Evolutionary conservation across 2,113 vertebrate genomes (phyloP).

Genomic region (Myrmophylax atrothorax): DNA sequence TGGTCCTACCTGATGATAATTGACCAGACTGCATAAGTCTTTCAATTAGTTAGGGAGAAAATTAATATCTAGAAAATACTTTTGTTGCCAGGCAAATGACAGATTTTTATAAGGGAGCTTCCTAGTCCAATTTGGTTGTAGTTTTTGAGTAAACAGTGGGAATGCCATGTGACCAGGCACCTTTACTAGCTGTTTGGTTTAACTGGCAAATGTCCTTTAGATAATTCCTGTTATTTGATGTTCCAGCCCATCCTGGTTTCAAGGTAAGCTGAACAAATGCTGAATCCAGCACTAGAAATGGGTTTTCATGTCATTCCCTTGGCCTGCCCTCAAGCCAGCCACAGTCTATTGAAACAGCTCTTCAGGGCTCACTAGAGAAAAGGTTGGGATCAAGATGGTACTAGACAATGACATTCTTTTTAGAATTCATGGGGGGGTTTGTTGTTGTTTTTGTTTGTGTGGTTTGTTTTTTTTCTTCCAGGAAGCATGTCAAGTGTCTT

Average conservation of each 20-base stretch:
- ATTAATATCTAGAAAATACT: neutral
- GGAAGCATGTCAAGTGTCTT: neutral
- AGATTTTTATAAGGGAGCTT: neutral
- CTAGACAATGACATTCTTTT: neutral
- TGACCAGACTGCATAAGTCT: neutral
- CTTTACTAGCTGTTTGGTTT: neutral
- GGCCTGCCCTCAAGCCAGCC: neutral
- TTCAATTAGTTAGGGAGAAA: neutral
- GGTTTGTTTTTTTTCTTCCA: neutral
- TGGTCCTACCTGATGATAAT: neutral
- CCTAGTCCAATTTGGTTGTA: neutral
- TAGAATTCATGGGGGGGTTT: neutral
- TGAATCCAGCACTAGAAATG: neutral
- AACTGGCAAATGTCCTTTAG: neutral
- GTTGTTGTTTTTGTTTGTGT: neutral
- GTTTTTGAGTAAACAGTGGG: neutral
- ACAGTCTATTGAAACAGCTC: neutral
- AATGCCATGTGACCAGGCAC: neutral
- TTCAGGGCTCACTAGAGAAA: neutral
- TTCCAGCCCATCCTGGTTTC: neutral
- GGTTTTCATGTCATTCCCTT: neutral
- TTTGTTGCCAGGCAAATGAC: neutral
- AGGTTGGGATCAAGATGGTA: neutral
- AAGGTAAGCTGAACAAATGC: slow-evolving; percentile 1
- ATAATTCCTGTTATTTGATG: neutral